Base-by-base conservation (phyloP, 2,797 vertebrate genomes). In the Gastrophryne carolinensis region DNA sequence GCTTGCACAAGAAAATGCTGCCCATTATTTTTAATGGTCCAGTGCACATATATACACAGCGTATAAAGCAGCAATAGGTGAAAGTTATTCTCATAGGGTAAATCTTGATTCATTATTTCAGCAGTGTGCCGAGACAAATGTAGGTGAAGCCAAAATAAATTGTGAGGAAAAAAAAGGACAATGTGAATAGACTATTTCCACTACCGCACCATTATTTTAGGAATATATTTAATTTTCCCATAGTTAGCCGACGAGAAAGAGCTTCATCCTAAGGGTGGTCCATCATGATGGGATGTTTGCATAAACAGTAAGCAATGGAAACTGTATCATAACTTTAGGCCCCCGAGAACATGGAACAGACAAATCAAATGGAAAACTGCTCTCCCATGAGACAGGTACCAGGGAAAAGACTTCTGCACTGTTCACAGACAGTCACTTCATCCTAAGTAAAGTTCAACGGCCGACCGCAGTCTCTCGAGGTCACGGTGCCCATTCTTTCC, bases 141-240 rank as follows among this genome's bases (percentile, higher is more conserved):
- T n/a, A n/a, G n/a, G n/a, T n/a, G n/a, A n/a, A n/a, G 21, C n/a
- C 10, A 17, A 32, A 47, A 3, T 6, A 64, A 10, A 32, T 81
- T 80, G 74, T 81, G 80, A 88, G 86, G 89, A 88, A 88, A 3
- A 39, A 13, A 82, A 63, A 80, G 81, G 83, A 84, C 75, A 87
- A 80, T 83, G 80, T 80, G 82, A 81, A 74, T 79, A 81, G 80
- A 65, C 75, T 34, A 79, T 94, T 96, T 94, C 92, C 91, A 92
- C 92, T 86, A 90, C 93, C 95, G 91, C 91, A 91, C 92, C 91
- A 91, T 90, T 96, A 96, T 96, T 97, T 95, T 94, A 93, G 93
- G 95, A 93, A 91, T 90, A 87, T 79, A 90, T 96, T 94, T 90
- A 95, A 93, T 91, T 86, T 85, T 89, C 89, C 95, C 94, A 97